Evolutionary conservation across 37 sponge, comb jelly and placozoan genomes (phyloP), one percentile per base, ranked within the genome.

Genomic region (Aphrocallistes beatrix): DNA sequence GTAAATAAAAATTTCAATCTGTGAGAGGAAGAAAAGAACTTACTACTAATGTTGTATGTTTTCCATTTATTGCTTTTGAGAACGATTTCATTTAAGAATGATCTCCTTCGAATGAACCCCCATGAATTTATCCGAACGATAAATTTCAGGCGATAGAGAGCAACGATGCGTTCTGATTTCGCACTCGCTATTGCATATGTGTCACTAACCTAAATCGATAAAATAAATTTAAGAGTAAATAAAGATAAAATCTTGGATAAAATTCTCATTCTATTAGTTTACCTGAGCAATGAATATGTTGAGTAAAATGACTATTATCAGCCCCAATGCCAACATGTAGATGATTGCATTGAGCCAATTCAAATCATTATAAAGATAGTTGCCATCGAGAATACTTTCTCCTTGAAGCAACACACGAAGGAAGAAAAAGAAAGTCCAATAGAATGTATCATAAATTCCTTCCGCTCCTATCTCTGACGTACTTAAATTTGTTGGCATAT

Each of bases 201-300:
- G n/a, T 60, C 75, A 60, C 75, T 60, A 3, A 60, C 75, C 75
- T 60, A 60, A 1, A n/a, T n/a, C n/a, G n/a, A n/a, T n/a, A n/a
- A 47, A 47, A 47, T 47, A 47, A 13, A 47, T 17, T 47, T 25
- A 60, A 13, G 75, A 60, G 75, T 32, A n/a, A n/a, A n/a, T n/a
- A 13, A 42, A 42, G 13, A 42, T 42, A 42, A 16, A 42, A 42
- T 16, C 6, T 42, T 16, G 13, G 10, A 42, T 16, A 42, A 42
- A 13, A 6, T 6, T 16, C 13, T 42, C 13, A 13, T 13, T 42
- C 6, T 16, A 42, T 42, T 16, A 47, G 34, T 30, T 32, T 60
- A 60, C 75, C 75, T 60, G 75, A 60, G 75, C 75, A 60, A 60
- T 60, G 75, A 60, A 60, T 60, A 60, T 60, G 34, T 60, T 60